Conservation (phyloP, 2,113 vertebrate genomes). For the Hassar affinis region DNA sequence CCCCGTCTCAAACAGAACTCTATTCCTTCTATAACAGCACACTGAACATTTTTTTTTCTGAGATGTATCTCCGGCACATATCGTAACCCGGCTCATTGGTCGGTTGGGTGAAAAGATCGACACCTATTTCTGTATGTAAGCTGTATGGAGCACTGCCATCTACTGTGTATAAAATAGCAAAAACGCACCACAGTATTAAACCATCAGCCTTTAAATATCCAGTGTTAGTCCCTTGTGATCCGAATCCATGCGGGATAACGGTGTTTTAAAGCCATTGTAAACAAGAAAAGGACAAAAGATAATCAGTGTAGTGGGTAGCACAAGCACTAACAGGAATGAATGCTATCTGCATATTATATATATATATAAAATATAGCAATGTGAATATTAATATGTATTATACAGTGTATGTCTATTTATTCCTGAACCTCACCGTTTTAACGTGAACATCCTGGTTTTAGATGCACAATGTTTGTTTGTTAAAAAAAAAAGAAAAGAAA, state of each 20-base stretch:
- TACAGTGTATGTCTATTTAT: constrained; percentile 66
- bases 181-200: constrained; percentile 21
- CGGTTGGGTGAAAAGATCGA: not conserved
- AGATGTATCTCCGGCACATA: constrained; percentile 16
- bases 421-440: constrained; percentile 56
- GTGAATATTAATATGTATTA: constrained; percentile 65
- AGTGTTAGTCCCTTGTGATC: constrained; percentile 27
- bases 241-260: not conserved
- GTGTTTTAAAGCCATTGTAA: constrained; percentile 23
- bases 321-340: constrained; percentile 60
- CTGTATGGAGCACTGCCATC: constrained; percentile 31
- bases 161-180: constrained; percentile 31
- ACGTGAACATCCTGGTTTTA: constrained; percentile 20
- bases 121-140: constrained; percentile 16
- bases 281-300: constrained; percentile 1
- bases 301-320: constrained; percentile 44
- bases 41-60: constrained; percentile 6
- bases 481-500: not conserved
- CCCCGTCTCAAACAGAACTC: constrained; percentile 54
- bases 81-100: not conserved
- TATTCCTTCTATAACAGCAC: constrained; percentile 31
- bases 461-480: constrained; percentile 1
- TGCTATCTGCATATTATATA: constrained; percentile 59
- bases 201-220: constrained; percentile 14
- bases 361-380: constrained; percentile 36